Base-by-base conservation (phyloP, 2,888 invertebrate genomes). In the Eupithecia inturbata region DNA sequence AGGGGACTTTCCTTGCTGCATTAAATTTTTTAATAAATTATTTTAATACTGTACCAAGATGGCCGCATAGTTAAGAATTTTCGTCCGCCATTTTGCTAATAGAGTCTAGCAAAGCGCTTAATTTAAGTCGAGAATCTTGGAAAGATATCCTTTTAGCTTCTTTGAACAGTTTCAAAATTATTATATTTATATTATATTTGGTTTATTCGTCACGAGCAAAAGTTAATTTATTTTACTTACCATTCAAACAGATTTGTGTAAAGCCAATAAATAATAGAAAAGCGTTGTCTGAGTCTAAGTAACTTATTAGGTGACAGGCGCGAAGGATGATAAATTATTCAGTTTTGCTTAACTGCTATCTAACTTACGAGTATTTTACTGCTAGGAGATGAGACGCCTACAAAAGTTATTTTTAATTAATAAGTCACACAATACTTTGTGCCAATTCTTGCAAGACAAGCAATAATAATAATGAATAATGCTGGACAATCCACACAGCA, bases 1-100 rank as follows among this genome's bases (percentile, higher is more conserved):
- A 71, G 75, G 60, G 70, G 36, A 67, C 66, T 79, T 70, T 70
- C 71, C 66, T 72, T 79, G 77, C 78, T 74, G 76, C 74, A 80
- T 78, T 80, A 82, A 83, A 57, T 78, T 75, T 79, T 53, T 79
- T 79, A 78, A 81, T 82, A 79, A 77, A 78, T 75, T 76, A 57
- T 78, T 71, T 77, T 77, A 75, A 78, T 75, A 77, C 60, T 68
- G 73, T 60, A 67, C 53, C 69, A 71, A 76, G 71, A 68, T 36
- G 68, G 70, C 41, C 45, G 22, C 33, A 60, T 45, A 68, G 71
- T 69, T 63, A 74, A 74, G 78, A 76, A 77, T 79, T 77, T 76
- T 33, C 68, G 72, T 60, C 63, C 33, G 72, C 53, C 63, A 70
- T 75, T 71, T 68, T 60, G 53, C 63, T 70, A 70, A 71, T 60